Base-by-base conservation (phyloP, 2,888 invertebrate genomes). In the Synanthedon tipuliformis region DNA sequence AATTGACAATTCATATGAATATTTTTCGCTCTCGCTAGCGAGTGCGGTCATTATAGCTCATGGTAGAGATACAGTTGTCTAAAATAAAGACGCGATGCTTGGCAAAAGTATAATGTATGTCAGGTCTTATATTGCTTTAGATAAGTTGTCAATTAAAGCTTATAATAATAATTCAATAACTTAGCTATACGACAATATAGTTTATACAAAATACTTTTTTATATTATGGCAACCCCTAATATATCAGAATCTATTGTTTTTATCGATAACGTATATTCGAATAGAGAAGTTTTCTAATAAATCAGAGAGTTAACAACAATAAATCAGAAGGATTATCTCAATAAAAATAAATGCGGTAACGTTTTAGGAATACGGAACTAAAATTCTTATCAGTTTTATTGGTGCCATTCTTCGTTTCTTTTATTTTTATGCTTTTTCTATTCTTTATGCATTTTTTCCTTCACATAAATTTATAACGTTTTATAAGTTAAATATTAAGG, bases 301-400 rank as follows among this genome's bases (percentile, higher is more conserved):
- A 64, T 68, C 63, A 58, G 41, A 56, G 52, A 60, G 59, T 61
- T 63, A 61, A 58, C 59, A 55, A 54, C 60, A 57, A 65, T 66
- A 68, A 63, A 65, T 68, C 68, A 61, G 40, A 2, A 8, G 64
- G 66, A 68, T 68, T 64, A 68, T 68, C 68, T 61, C 56, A 55
- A 59, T 58, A 59, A 62, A 65, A 62, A 61, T 63, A 64, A 34
- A 62, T 61, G 60, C 58, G 54, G 59, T 60, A 57, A 61, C 64
- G 59, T 62, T 61, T 59, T 55, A 54, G 50, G 62, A 62, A 62
- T 65, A 62, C 59, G 56, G 55, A 55, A 57, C 59, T 60, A 59
- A 60, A 63, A 59, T 57, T 57, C 61, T 65, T 65, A 65, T 66
- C 63, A 51, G 18, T 49, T 51, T 53, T 57, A 34, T 10, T 34